Evolutionary conservation across 2,888 invertebrate genomes (phyloP).

Genomic region (Pteria penguin): DNA sequence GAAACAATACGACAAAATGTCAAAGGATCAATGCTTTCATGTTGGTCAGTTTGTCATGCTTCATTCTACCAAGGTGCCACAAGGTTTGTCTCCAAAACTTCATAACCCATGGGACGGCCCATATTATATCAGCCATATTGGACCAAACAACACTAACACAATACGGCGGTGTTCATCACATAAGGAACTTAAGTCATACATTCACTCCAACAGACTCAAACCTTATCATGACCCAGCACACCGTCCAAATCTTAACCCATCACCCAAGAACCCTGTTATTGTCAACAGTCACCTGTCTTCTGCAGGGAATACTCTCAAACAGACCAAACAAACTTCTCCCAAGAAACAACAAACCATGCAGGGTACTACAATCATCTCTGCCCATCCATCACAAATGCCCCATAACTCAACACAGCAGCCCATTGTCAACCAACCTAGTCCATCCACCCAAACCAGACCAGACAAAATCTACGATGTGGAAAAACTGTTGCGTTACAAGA

Average conservation of each 20-base stretch:
- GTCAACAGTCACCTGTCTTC: slow-evolving; percentile 15
- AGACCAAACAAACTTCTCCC: neutral
- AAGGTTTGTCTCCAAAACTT: neutral
- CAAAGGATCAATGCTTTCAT: no score
- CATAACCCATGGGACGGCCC: slow-evolving; percentile 33
- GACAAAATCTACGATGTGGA: slow-evolving; percentile 16
- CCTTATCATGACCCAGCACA: slow-evolving; percentile 29
- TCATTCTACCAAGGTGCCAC: slow-evolving; percentile 1
- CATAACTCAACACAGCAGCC: neutral
- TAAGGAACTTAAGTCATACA: slow-evolving; percentile 21
- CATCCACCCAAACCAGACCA: neutral
- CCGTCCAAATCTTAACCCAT: slow-evolving; percentile 8
- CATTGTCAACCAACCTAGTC: neutral
- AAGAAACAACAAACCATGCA: neutral
- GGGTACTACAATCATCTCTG: neutral
- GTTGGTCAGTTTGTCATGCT: slow-evolving; percentile 1
- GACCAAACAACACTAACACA: slow-evolving; percentile 37
- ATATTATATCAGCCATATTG: slow-evolving; percentile 32
- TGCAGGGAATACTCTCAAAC: neutral
- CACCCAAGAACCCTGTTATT: neutral
- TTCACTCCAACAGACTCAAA: slow-evolving; percentile 37
- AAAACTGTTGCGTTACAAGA: slow-evolving; percentile 19
- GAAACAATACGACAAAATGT: slow-evolving; percentile 29
- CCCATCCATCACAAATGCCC: neutral
- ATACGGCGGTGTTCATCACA: slow-evolving; percentile 31